phyloP scores from a whole-genome alignment of 2,797 vertebrate species.

The Myoxocephalus aenaeus region DNA sequence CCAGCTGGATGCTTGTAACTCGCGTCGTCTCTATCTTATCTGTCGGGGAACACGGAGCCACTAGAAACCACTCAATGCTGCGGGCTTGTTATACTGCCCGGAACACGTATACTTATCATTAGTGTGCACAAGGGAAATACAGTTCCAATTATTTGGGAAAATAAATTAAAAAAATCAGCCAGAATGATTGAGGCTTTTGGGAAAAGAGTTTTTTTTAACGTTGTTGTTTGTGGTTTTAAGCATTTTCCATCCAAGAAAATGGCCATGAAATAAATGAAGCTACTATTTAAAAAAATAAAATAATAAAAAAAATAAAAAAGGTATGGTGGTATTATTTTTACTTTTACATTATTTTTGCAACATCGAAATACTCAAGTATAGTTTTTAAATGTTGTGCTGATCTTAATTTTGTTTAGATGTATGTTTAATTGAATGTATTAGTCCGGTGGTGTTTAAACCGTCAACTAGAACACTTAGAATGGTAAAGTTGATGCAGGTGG shows the following conservation, averaged over 20 bases:
- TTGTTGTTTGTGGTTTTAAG: not conserved
- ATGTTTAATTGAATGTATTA: not conserved
- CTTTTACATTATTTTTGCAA: not conserved
- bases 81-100: not conserved
- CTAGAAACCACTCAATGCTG: not conserved
- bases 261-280: not conserved
- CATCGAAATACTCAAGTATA: not conserved
- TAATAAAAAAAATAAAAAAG: too few species aligned
- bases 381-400: not conserved
- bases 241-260: not conserved
- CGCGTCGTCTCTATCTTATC: not conserved
- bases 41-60: not conserved
- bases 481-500: not conserved
- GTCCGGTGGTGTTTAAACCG: not conserved
- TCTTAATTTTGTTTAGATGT: not conserved
- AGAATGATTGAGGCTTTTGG: slow-evolving; percentile 15
- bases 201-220: not conserved
- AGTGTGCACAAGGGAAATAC: slow-evolving; percentile 20
- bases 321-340: not conserved
- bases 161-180: not conserved
- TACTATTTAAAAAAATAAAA: not conserved
- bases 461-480: not conserved
- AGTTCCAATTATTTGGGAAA: slow-evolving; percentile 1
- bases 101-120: slow-evolving; percentile 2
- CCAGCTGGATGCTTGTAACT: slow-evolving; percentile 24